These are phyloP conservation scores for Atethmia centrago DNA, from an alignment of 2,888 invertebrate species.

Conservation along the genomic window DNA sequence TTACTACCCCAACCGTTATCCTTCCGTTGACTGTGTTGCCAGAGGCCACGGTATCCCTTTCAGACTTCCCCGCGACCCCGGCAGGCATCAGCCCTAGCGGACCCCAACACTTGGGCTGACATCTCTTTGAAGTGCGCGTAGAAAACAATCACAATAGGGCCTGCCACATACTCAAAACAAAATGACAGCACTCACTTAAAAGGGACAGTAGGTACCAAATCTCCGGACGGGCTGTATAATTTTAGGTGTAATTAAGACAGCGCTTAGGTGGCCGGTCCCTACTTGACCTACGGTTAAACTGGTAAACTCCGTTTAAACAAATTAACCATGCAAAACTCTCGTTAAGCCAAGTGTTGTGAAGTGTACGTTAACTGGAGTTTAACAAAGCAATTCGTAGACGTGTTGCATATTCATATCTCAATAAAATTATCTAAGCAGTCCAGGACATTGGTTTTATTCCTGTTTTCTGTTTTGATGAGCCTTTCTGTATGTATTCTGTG, in stretches of 20 bases:
- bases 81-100: too few species aligned
- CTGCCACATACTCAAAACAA: constrained; percentile 13
- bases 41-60: too few species aligned
- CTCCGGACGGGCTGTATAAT: constrained; percentile 76
- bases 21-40: too few species aligned
- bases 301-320: constrained; percentile 83
- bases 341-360: constrained; percentile 69
- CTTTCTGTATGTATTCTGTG: constrained; percentile 21
- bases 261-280: constrained; percentile 74
- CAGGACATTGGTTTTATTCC: constrained; percentile 73
- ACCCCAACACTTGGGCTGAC: too few species aligned
- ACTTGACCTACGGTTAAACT: constrained; percentile 81
- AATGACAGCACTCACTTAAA: constrained; percentile 47
- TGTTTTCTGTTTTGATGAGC: constrained; percentile 45
- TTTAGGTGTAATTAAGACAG: constrained; percentile 82
- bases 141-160: too few species aligned
- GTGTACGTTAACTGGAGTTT: constrained; percentile 68
- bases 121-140: too few species aligned
- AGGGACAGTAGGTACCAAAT: constrained; percentile 50
- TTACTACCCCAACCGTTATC: too few species aligned
- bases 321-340: constrained; percentile 81
- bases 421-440: constrained; percentile 73
- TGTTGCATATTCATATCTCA: constrained; percentile 79
- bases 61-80: too few species aligned
- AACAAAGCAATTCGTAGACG: constrained; percentile 77